Evolutionary conservation across 2,797 vertebrate species (phyloP).

Genomic region (Scarus forsteni): DNA sequence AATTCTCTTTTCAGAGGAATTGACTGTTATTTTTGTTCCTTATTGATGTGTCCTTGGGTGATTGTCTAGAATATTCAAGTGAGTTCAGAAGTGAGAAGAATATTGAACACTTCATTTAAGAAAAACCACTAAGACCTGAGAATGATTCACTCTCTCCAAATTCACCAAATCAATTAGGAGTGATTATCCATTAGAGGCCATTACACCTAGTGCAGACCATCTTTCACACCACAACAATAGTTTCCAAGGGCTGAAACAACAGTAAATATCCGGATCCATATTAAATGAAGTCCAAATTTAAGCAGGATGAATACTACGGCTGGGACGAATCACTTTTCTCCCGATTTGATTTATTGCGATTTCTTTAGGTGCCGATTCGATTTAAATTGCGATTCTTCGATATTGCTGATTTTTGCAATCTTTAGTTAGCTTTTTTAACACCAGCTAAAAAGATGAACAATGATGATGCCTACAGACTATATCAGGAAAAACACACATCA

Average conservation of each 20-base stretch:
- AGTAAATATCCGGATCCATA: slow-evolving; percentile 50
- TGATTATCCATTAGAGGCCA: slow-evolving; percentile 34
- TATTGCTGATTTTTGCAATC: too few species aligned
- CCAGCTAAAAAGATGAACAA: too few species aligned
- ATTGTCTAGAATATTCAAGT: slow-evolving; percentile 43
- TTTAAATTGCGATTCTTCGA: too few species aligned
- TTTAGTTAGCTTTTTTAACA: too few species aligned
- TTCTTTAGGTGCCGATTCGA: too few species aligned
- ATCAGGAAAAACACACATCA: too few species aligned
- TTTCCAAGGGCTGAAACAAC: slow-evolving; percentile 43
- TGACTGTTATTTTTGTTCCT: slow-evolving; percentile 12
- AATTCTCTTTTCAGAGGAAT: slow-evolving; percentile 22
- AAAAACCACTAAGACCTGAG: slow-evolving; percentile 28
- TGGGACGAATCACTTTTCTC: too few species aligned
- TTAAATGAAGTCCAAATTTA: slow-evolving; percentile 45
- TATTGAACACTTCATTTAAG: slow-evolving; percentile 54
- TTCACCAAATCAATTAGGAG: slow-evolving; percentile 44
- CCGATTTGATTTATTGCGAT: too few species aligned
- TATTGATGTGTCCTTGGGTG: slow-evolving; percentile 19
- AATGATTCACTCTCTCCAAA: slow-evolving; percentile 46
- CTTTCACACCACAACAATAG: slow-evolving; percentile 41
- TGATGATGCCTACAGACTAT: too few species aligned
- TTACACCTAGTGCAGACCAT: slow-evolving; percentile 40
- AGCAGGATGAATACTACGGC: slow-evolving; percentile 4
- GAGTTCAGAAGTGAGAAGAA: slow-evolving; percentile 40